Evolutionary conservation across 2,113 vertebrate species (phyloP).

Genomic region (Stegastes partitus): DNA sequence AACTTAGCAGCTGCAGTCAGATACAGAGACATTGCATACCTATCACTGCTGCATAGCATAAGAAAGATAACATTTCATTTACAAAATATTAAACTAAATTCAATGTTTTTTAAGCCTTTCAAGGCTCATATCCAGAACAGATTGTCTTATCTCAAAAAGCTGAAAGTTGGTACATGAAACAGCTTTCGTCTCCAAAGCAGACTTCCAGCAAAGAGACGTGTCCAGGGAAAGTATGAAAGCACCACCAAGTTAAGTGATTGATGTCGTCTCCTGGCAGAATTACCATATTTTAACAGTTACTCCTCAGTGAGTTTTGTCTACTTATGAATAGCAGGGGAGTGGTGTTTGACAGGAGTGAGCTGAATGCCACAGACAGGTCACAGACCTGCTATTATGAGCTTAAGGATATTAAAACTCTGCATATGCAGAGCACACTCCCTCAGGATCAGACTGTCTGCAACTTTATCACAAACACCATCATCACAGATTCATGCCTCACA

Average conservation of each 20-base stretch:
- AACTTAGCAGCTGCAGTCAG: neutral
- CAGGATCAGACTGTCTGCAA: constrained; percentile 42
- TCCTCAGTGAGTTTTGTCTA: constrained; percentile 24
- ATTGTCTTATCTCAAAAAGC: neutral
- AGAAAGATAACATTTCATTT: neutral
- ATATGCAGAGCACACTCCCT: constrained; percentile 29
- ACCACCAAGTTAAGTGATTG: constrained; percentile 31
- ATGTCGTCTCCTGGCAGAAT: constrained; percentile 47
- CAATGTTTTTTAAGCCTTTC: neutral
- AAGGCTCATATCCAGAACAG: neutral
- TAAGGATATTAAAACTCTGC: constrained; percentile 45
- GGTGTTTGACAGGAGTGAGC: constrained; percentile 27
- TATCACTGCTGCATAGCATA: neutral
- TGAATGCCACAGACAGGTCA: constrained; percentile 56
- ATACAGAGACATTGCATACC: neutral
- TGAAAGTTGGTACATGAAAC: neutral
- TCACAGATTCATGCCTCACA: constrained; percentile 49
- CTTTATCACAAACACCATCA: constrained; percentile 63
- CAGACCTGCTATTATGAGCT: constrained; percentile 38
- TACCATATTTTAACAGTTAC: constrained; percentile 25
- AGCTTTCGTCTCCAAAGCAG: neutral
- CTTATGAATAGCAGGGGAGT: constrained; percentile 11
- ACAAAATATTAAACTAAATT: neutral
- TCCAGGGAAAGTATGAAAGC: neutral
- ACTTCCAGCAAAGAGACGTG: neutral